A percentile compares a stretch with the other conserved stretches of the same genome.
phyloP scores from a whole-genome alignment of 1,140 invertebrate species.

The Helicorthomorpha holstii region DNA sequence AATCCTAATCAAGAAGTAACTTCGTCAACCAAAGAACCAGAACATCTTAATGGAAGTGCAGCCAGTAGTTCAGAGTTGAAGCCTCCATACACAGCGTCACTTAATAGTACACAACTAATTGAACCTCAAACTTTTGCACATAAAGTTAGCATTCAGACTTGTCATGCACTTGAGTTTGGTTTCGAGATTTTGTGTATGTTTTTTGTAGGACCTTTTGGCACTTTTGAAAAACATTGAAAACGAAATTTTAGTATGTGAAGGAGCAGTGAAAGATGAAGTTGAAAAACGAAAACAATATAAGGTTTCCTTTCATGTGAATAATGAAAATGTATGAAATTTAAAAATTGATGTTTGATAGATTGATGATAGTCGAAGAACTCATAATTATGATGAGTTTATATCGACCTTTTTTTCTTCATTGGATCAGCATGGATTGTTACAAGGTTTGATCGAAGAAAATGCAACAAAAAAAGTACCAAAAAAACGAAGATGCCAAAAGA shows the following conservation, averaged over 20 bases:
- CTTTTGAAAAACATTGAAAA: conserved; percentile 69
- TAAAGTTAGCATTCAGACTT: conserved; percentile 27
- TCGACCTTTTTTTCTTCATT: conserved; percentile 92
- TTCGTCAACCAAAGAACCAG: not conserved
- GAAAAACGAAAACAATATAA: conserved; percentile 92
- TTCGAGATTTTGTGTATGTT: not conserved
- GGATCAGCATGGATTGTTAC: conserved; percentile 79
- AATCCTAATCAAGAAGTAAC: not conserved
- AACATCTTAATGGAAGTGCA: not conserved
- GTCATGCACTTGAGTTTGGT: not conserved
- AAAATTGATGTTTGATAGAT: conserved; percentile 22
- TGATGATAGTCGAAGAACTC: conserved; percentile 43
- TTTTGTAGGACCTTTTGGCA: conserved; percentile 46
- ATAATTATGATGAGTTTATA: conserved; percentile 95
- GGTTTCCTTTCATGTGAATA: conserved; percentile 34
- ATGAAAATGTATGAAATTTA: not conserved
- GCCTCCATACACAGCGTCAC: conserved; percentile 13
- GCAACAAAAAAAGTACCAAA: too few species aligned
- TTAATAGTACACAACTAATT: conserved; percentile 39
- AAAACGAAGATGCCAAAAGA: too few species aligned
- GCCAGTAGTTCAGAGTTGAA: too few species aligned
- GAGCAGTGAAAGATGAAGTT: conserved; percentile 77
- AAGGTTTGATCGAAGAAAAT: conserved; percentile 69
- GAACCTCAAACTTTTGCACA: conserved; percentile 62
- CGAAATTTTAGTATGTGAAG: conserved; percentile 71